phyloP scores from a whole-genome alignment of 2,113 vertebrate genomes.

The Myiopsitta monachus region DNA sequence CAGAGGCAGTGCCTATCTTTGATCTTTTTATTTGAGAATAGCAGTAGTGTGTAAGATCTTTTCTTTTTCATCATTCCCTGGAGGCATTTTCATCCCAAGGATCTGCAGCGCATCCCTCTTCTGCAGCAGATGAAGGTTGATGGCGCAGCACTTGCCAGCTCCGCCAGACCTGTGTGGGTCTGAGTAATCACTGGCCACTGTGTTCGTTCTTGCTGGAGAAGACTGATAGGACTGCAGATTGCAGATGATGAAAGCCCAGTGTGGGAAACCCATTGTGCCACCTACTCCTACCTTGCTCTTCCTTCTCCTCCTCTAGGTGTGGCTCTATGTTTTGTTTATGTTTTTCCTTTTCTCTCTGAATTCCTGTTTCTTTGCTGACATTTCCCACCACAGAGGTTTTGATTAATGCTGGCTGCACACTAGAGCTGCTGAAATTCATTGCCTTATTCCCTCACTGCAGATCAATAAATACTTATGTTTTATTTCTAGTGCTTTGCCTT shows the following conservation, averaged over 20 bases:
- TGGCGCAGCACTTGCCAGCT: not conserved
- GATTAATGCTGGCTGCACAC: constrained; percentile 56
- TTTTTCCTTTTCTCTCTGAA: not conserved
- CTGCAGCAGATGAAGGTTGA: not conserved
- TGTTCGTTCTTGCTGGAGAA: not conserved
- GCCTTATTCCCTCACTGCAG: constrained; percentile 61
- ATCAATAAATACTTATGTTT: constrained; percentile 66
- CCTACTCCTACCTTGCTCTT: constrained; percentile 18
- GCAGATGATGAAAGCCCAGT: not conserved
- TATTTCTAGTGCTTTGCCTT: constrained; percentile 57
- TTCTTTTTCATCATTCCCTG: not conserved
- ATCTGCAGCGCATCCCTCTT: not conserved
- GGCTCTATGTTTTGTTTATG: not conserved
- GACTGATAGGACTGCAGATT: not conserved
- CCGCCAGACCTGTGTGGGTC: not conserved
- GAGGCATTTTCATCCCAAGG: not conserved
- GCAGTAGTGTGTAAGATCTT: not conserved
- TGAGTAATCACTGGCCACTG: not conserved
- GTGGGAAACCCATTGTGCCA: constrained; percentile 38
- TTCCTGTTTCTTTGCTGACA: constrained; percentile 41
- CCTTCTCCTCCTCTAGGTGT: constrained; percentile 22
- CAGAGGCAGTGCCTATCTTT: not conserved
- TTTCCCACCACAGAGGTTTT: constrained; percentile 51
- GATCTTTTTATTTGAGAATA: not conserved
- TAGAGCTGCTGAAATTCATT: constrained; percentile 62